Evolutionary conservation across 2,888 invertebrate genomes (phyloP).

Genomic region (Meiosimyza platycephala): DNA sequence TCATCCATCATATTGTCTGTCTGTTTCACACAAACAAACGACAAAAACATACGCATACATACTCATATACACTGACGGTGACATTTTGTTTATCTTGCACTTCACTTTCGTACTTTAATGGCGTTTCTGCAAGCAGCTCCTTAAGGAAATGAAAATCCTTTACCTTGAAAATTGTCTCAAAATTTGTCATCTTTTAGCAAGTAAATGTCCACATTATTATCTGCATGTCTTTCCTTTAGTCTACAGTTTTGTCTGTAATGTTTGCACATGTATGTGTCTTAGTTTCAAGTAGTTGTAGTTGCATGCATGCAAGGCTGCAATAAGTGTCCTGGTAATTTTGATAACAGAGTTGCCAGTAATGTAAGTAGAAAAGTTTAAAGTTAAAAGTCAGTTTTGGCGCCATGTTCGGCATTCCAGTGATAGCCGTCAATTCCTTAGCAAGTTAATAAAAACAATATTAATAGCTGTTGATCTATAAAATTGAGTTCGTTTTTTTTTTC

Average conservation of each 20-base stretch:
- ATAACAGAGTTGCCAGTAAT: too few species aligned
- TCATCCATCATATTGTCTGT: not conserved
- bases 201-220: conserved; percentile 24
- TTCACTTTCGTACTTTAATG: conserved; percentile 45
- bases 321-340: too few species aligned
- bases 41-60: conserved; percentile 22
- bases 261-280: too few species aligned
- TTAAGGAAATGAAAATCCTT: not conserved
- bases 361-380: too few species aligned
- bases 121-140: conserved; percentile 36
- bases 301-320: too few species aligned
- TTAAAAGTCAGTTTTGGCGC: too few species aligned
- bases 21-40: conserved; percentile 23
- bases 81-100: conserved; percentile 46
- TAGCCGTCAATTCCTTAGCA: too few species aligned
- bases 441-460: too few species aligned
- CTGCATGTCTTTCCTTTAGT: conserved; percentile 5
- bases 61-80: conserved; percentile 36
- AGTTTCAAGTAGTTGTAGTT: too few species aligned
- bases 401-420: too few species aligned
- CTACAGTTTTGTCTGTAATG: not conserved
- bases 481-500: too few species aligned
- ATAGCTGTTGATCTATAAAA: too few species aligned
- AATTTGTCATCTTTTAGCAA: conserved; percentile 21
- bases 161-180: conserved; percentile 21